These are phyloP conservation scores for Todiramphus chloris DNA, from an alignment of 2,113 vertebrate genomes.

Conservation along the genomic window DNA sequence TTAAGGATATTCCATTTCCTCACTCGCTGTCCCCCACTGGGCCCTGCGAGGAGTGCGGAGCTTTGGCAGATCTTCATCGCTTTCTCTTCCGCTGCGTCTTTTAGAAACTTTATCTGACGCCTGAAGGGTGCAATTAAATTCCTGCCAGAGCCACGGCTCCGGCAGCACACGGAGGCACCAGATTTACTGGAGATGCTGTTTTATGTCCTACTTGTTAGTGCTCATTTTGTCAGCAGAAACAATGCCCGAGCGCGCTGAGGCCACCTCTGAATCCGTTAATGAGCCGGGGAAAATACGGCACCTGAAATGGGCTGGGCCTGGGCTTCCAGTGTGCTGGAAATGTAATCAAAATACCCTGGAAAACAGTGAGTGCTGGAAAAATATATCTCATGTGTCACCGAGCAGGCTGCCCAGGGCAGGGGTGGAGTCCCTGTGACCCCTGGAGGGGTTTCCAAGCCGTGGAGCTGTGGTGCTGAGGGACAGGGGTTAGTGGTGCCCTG, in stretches of 20 bases:
- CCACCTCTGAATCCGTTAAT: rapidly evolving
- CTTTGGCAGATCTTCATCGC: neutral
- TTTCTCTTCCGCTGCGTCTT: neutral
- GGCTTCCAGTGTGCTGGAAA: neutral
- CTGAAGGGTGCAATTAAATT: neutral
- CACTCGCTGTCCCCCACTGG: neutral
- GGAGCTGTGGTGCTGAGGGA: neutral
- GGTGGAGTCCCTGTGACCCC: neutral
- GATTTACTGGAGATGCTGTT: neutral
- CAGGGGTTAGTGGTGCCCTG: neutral
- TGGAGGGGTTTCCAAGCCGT: neutral
- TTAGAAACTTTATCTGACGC: neutral
- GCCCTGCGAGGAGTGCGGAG: neutral
- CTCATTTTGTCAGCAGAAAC: neutral
- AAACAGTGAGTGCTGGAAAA: neutral
- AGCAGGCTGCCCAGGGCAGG: neutral
- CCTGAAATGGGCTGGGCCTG: neutral
- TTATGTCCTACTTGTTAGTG: neutral
- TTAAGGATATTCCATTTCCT: neutral
- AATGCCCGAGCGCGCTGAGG: neutral
- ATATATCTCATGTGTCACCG: neutral
- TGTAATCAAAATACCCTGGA: neutral
- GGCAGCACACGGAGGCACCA: neutral
- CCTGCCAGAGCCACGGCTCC: neutral
- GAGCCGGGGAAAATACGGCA: neutral